A percentile compares a stretch with the other conserved stretches of the same genome.
Evolutionary conservation across 2,797 vertebrate genomes (phyloP).

Genomic region (Squalus acanthias): DNA sequence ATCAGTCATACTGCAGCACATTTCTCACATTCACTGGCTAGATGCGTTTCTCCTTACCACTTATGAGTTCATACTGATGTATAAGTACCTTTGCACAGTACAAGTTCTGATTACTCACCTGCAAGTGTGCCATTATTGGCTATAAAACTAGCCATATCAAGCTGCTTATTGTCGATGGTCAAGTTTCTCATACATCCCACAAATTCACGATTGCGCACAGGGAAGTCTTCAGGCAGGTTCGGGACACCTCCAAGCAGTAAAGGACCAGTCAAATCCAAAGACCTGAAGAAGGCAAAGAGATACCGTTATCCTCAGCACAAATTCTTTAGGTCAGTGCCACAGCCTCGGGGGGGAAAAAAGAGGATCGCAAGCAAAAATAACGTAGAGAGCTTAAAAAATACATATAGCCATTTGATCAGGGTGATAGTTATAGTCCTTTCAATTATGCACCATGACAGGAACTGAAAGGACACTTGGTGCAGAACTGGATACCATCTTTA

Average conservation of each 20-base stretch:
- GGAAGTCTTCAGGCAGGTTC: conserved; percentile 92
- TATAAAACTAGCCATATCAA: conserved; percentile 91
- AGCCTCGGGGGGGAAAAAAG: background rate
- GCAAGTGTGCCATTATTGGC: conserved; percentile 89
- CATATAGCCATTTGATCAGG: background rate
- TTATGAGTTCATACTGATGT: background rate
- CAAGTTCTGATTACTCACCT: conserved; percentile 58
- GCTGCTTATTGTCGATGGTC: conserved; percentile 75
- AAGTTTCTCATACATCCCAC: conserved; percentile 94
- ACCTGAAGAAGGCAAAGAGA: conserved; percentile 58
- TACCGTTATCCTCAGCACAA: background rate
- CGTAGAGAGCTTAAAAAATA: background rate
- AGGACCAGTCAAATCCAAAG: conserved; percentile 91
- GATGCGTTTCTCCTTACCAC: background rate
- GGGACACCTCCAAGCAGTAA: conserved; percentile 89
- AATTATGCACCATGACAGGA: background rate
- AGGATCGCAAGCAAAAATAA: background rate
- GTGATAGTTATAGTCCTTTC: background rate
- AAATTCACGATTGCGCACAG: conserved; percentile 85
- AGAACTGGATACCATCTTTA: too few relatives aligned
- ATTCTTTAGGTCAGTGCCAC: background rate
- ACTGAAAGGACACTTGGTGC: background rate
- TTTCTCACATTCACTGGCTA: background rate
- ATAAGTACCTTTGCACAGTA: background rate
- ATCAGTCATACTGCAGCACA: background rate